Conservation (phyloP, 2,113 vertebrate species). For the Cinclus cinclus region DNA sequence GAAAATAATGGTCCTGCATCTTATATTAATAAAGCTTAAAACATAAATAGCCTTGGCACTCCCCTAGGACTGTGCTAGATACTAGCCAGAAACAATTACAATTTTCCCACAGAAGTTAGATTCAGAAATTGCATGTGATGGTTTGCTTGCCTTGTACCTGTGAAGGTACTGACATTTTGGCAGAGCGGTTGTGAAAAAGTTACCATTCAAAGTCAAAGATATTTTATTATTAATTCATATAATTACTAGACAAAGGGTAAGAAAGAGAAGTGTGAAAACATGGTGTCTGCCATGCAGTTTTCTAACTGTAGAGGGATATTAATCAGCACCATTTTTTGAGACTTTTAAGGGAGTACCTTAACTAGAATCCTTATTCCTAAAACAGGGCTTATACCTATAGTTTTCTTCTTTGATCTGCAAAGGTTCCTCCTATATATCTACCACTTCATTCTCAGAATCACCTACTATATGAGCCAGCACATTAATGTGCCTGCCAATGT, state of each 20-base stretch:
- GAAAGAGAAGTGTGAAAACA: neutral
- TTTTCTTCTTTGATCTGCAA: neutral
- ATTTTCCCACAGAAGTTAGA: neutral
- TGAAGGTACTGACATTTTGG: neutral
- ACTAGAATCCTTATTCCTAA: neutral
- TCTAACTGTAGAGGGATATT: neutral
- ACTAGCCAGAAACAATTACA: neutral
- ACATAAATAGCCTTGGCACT: neutral
- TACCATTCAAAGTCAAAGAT: neutral
- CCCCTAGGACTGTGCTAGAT: neutral
- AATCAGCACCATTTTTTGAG: neutral
- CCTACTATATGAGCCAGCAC: neutral
- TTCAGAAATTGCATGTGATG: neutral
- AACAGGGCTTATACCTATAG: neutral
- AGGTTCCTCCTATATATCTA: neutral
- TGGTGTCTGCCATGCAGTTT: neutral
- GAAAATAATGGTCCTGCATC: neutral
- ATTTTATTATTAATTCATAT: neutral
- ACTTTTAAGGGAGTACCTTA: neutral
- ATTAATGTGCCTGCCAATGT: neutral
- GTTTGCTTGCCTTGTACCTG: neutral
- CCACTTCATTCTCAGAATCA: neutral
- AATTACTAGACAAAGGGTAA: neutral
- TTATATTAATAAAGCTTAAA: neutral
- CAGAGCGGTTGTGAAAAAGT: neutral